These are phyloP conservation scores for Microplitis mediator DNA, from an alignment of 1,140 invertebrate genomes.

Conservation along the genomic window DNA sequence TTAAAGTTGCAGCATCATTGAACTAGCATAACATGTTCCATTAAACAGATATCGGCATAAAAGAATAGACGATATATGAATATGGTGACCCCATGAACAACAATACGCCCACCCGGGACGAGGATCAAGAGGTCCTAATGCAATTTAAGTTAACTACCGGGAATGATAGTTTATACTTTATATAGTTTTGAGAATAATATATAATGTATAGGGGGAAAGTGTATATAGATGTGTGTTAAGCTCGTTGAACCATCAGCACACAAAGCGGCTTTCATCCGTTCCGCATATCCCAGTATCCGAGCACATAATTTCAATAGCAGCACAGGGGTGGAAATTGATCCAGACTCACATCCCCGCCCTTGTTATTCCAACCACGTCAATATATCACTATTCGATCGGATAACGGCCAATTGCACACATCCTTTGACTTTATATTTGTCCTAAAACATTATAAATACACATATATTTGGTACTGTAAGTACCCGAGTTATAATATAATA, in stretches of 20 bases:
- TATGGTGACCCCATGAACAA: slow-evolving; percentile 29
- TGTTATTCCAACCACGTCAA: slow-evolving; percentile 44
- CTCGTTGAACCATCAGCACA: slow-evolving; percentile 45
- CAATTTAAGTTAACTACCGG: slow-evolving; percentile 53
- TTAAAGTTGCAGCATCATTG: slow-evolving; percentile 27
- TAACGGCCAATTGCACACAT: slow-evolving; percentile 28
- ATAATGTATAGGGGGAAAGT: neutral
- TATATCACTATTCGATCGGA: slow-evolving; percentile 30
- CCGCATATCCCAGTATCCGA: slow-evolving; percentile 8
- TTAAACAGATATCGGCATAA: slow-evolving; percentile 51
- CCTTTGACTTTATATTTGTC: slow-evolving; percentile 11
- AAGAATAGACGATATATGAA: slow-evolving; percentile 7
- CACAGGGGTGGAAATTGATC: neutral
- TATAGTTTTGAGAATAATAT: slow-evolving; percentile 20
- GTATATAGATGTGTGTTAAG: slow-evolving; percentile 10
- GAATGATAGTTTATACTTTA: slow-evolving; percentile 41
- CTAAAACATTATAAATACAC: slow-evolving; percentile 1
- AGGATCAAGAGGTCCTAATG: slow-evolving; percentile 46
- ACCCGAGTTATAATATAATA: too few relatives aligned
- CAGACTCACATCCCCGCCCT: slow-evolving; percentile 10
- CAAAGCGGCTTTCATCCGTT: slow-evolving; percentile 36
- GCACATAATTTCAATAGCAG: slow-evolving; percentile 1
- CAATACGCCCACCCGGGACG: slow-evolving; percentile 44
- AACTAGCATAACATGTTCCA: slow-evolving; percentile 49
- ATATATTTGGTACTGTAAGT: too few relatives aligned